These are phyloP conservation scores for Pterostichus madidus DNA, from an alignment of 2,888 invertebrate genomes.

Conservation along the genomic window DNA sequence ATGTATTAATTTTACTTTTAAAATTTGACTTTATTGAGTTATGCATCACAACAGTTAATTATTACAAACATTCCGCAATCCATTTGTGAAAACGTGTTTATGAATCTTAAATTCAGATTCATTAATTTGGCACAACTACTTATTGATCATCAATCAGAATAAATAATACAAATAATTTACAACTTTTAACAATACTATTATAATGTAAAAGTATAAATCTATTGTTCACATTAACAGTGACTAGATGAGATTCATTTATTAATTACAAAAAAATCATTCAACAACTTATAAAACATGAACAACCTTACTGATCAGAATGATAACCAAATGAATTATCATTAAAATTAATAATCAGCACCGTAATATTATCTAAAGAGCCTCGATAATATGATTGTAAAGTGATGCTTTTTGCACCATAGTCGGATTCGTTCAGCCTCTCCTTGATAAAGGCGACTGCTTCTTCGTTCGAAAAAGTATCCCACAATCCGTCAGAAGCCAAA, in stretches of 20 bases:
- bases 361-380: constrained; percentile 97
- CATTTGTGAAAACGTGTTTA: constrained; percentile 46
- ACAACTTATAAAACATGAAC: constrained; percentile 42
- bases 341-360: constrained; percentile 94
- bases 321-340: constrained; percentile 76
- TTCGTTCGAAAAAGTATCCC: constrained; percentile 97
- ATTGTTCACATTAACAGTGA: constrained; percentile 58
- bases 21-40: constrained; percentile 40
- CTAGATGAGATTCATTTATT: constrained; percentile 63
- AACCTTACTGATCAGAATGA: constrained; percentile 62
- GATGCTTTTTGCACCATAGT: constrained; percentile 94
- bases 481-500: constrained; percentile 96
- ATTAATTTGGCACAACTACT: constrained; percentile 57
- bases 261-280: constrained; percentile 33
- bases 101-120: constrained; percentile 36
- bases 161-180: constrained; percentile 57
- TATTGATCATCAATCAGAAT: constrained; percentile 36
- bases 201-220: constrained; percentile 64
- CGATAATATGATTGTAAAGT: constrained; percentile 94
- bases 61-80: constrained; percentile 61
- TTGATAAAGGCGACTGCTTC: constrained; percentile 94
- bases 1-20: constrained; percentile 28
- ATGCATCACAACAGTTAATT: constrained; percentile 52
- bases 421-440: constrained; percentile 90
- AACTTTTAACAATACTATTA: constrained; percentile 56